Evolutionary conservation across 2,888 invertebrate species (phyloP), one percentile per base, ranked within the genome.

Genomic region (Leucophenga montana): DNA sequence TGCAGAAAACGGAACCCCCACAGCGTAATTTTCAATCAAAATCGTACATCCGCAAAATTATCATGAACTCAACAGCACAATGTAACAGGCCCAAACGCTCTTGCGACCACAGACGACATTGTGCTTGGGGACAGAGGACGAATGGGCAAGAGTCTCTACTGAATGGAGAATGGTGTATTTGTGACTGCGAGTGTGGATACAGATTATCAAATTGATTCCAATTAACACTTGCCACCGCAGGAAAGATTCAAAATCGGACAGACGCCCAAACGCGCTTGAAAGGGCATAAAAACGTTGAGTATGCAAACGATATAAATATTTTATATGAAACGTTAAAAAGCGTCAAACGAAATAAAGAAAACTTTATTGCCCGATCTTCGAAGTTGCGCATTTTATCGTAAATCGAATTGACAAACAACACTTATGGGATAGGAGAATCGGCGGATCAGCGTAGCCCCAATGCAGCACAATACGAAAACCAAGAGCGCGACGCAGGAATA

Each of bases 141-240:
- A 39, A 39, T 8, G 39, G 39, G 27, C 27, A 27, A 27, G 27
- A 27, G 27, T 27, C 27, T 27, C 4, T 27, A 5, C 5, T 13
- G n/a, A 50, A n/a, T 13, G n/a, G 50, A 27, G 50, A n/a, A n/a
- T 50, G 50, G 31, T 33, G n/a, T 33, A 31, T 18, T 14, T 59
- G 62, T 44, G 68, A 8, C 18, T 57, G 48, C 27, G 64, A 57
- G 69, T 66, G 67, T 65, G 64, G 33, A 74, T 53, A 66, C 76
- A 86, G 87, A 86, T 86, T 85, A 86, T 87, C 86, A 87, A 87
- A 87, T 88, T 87, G 88, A 88, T 88, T 87, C 87, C 87, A 88
- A 87, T 87, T 87, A 87, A 88, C 87, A 87, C 87, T 88, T 88
- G 88, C 88, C 87, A 87, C 88, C 83, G 85, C 84, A 80, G 77